Evolutionary conservation across 2,797 vertebrate species (phyloP).

Genomic region (Toxotes lorentzi): DNA sequence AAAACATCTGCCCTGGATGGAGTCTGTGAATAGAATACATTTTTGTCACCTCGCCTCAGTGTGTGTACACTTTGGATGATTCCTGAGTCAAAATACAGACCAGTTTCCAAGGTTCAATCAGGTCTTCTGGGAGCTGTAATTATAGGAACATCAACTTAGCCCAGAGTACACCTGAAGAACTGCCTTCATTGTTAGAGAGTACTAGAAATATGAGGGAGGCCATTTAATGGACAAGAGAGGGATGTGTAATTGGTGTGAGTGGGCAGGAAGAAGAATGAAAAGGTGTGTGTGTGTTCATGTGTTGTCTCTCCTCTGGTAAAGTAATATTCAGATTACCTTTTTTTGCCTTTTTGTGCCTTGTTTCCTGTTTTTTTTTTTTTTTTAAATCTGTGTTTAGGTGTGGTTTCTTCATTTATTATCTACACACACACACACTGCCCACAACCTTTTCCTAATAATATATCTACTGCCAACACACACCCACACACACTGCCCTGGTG

Average conservation of each 20-base stretch:
- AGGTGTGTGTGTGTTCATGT: background rate
- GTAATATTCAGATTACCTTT: background rate
- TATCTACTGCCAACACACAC: conserved; percentile 11
- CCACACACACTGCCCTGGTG: background rate
- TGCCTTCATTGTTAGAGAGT: conserved; percentile 12
- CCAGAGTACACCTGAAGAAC: conserved; percentile 12
- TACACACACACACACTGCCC: conserved; percentile 14
- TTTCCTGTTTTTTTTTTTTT: conserved; percentile 8
- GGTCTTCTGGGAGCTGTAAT: conserved; percentile 31
- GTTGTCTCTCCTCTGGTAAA: background rate
- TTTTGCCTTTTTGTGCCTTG: background rate
- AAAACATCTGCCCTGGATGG: background rate
- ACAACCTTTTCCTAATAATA: conserved; percentile 24
- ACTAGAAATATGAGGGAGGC: conserved; percentile 29
- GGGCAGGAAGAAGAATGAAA: conserved; percentile 4
- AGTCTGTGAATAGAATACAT: background rate
- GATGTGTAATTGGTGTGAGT: conserved; percentile 26
- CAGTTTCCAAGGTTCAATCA: conserved; percentile 9
- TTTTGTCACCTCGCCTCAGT: background rate
- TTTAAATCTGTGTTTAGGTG: conserved; percentile 4
- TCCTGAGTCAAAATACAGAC: background rate
- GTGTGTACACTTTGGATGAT: background rate
- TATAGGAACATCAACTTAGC: conserved; percentile 19
- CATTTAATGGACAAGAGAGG: conserved; percentile 19
- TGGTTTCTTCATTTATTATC: conserved; percentile 30